Evolutionary conservation across 2,888 invertebrate genomes (phyloP), one percentile per base, ranked within the genome.

Genomic region (Ecliptopera silaceata): DNA sequence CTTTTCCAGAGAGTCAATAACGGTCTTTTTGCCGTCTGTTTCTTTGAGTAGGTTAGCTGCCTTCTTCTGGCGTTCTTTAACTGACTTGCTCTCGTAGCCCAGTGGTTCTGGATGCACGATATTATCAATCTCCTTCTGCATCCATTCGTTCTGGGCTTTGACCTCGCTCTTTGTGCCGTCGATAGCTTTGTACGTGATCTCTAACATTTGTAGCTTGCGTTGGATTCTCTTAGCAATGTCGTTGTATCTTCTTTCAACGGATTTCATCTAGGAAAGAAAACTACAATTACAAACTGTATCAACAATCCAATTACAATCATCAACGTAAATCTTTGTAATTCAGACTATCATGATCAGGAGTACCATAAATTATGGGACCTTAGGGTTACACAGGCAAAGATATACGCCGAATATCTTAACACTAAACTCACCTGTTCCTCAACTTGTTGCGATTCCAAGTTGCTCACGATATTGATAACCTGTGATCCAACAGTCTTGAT

Each of bases 381-480:
- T 26, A 8, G 8, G 6, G 26, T 26, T 0, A 26, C 26, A 26
- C 26, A 26, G 1, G 8, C 26, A 26, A 26, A 26, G 26, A 26
- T 26, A 26, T 26, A 26, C 26, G 8, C 6, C 26, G 10, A 6
- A 8, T 8, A 22, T 22, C 22, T 26, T 26, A 26, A 26, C 6
- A 26, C 26, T 43, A 10, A 38, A 78, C 81, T 77, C 77, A 93
- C 93, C 84, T 96, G 96, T 79, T 97, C 97, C 77, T 97, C 97
- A 1, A 97, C 95, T 88, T 97, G 97, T 77, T 97, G 97, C 0
- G 96, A 95, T 77, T 97, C 97, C 64, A 97, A 88, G 80, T 97
- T 97, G 79, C 96, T 97, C 10, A 97, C 96, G 20, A 96, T 94
- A 61, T 96, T 95, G 56, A 94, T 94, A 5, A 97, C 95, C 77